These are phyloP conservation scores for Numenius arquata DNA, from an alignment of 2,113 vertebrate genomes.

Conservation along the genomic window DNA sequence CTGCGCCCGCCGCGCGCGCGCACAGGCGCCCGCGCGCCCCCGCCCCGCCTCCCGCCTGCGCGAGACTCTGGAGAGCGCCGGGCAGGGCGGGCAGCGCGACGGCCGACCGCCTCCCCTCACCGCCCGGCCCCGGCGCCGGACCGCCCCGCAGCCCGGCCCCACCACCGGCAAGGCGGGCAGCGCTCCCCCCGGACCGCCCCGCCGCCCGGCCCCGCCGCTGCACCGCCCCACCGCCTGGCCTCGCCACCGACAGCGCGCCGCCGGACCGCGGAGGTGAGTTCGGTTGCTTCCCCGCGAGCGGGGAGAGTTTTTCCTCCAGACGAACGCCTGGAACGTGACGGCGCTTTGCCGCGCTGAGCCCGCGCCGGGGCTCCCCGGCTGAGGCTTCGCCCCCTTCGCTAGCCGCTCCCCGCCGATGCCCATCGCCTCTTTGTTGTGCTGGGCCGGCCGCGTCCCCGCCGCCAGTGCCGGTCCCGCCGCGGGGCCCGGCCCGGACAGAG, in stretches of 20 bases:
- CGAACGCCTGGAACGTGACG: neutral
- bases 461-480: neutral
- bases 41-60: constrained; percentile 66
- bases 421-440: neutral
- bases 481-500: neutral
- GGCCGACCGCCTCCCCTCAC: no score
- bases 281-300: neutral
- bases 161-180: neutral
- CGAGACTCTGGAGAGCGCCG: neutral
- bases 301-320: neutral
- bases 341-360: neutral
- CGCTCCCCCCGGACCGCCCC: neutral
- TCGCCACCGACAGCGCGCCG: neutral
- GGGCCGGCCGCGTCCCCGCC: neutral
- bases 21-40: constrained; percentile 60
- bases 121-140: no score
- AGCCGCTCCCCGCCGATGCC: neutral
- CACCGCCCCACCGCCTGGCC: neutral
- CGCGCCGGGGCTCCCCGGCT: neutral
- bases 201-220: no score
- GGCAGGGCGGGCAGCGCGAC: neutral
- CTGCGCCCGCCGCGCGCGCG: neutral
- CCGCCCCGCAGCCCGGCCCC: neutral
- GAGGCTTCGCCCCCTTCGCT: neutral
- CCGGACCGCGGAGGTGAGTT: neutral